Percentiles rank a stretch among this genome's conserved stretches.
phyloP scores from a whole-genome alignment of 2,113 vertebrate species.

The Lagopus muta region DNA sequence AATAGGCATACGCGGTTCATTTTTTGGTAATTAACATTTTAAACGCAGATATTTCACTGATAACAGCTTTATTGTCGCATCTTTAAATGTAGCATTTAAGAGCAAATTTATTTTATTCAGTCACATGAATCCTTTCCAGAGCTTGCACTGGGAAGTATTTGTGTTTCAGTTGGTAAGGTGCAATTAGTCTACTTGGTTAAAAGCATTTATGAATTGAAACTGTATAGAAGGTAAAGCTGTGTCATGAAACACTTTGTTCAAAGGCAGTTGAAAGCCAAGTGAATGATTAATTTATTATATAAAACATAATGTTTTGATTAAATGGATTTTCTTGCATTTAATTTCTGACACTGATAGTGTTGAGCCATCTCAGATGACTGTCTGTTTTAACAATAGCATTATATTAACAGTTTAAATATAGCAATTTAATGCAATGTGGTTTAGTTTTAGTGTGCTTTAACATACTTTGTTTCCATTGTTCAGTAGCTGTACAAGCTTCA shows the following conservation, averaged over 20 bases:
- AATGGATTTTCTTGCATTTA: not conserved
- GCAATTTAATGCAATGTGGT: not conserved
- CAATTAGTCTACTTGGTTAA: conserved; percentile 18
- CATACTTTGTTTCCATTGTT: not conserved
- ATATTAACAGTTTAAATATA: conserved; percentile 2
- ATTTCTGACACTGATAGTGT: conserved; percentile 13
- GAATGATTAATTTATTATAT: conserved; percentile 40
- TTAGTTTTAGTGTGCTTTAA: not conserved
- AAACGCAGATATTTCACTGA: not conserved
- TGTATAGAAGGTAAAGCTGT: not conserved
- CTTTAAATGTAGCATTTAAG: not conserved
- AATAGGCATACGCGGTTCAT: not conserved
- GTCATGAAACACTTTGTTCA: conserved; percentile 5
- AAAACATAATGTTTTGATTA: conserved; percentile 37
- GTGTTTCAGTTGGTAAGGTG: not conserved
- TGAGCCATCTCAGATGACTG: not conserved
- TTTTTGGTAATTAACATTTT: not conserved
- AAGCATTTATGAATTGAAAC: conserved; percentile 30
- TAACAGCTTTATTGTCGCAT: not conserved
- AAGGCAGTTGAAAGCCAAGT: conserved; percentile 6
- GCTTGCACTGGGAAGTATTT: not conserved
- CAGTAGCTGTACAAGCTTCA: not conserved
- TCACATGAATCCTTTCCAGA: not conserved
- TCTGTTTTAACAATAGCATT: conserved; percentile 13
- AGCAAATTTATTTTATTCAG: not conserved